phyloP scores from a whole-genome alignment of 2,113 vertebrate genomes.

The Chroicocephalus ridibundus region DNA sequence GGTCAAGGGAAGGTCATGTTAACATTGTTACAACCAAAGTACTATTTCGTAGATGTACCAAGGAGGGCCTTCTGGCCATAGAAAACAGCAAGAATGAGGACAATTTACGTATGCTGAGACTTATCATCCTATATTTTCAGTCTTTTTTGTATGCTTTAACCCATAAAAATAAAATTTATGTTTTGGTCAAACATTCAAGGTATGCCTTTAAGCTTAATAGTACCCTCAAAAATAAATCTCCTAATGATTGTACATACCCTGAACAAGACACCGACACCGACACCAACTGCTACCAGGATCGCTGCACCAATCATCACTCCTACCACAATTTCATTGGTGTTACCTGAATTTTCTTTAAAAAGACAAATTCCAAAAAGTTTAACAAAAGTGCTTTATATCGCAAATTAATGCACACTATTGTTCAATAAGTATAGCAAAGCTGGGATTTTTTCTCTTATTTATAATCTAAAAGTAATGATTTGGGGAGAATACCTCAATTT shows the following conservation, averaged over 20 bases:
- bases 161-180: neutral
- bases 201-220: neutral
- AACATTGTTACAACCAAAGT: neutral
- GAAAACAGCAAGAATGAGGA: neutral
- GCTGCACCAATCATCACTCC: fast-evolving
- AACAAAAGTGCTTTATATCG: neutral
- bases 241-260: neutral
- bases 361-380: neutral
- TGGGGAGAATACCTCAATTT: neutral
- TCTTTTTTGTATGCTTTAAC: neutral
- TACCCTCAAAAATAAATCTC: neutral
- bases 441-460: neutral
- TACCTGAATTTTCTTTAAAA: neutral
- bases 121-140: neutral
- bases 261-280: fast-evolving
- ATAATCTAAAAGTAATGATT: neutral
- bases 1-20: neutral
- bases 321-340: fast-evolving
- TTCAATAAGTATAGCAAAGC: neutral
- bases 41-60: neutral
- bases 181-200: neutral
- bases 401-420: neutral
- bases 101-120: neutral
- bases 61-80: neutral
- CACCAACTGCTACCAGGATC: fast-evolving